phyloP scores from a whole-genome alignment of 2,888 invertebrate genomes.

The Rhimphoctona megacephalus region DNA sequence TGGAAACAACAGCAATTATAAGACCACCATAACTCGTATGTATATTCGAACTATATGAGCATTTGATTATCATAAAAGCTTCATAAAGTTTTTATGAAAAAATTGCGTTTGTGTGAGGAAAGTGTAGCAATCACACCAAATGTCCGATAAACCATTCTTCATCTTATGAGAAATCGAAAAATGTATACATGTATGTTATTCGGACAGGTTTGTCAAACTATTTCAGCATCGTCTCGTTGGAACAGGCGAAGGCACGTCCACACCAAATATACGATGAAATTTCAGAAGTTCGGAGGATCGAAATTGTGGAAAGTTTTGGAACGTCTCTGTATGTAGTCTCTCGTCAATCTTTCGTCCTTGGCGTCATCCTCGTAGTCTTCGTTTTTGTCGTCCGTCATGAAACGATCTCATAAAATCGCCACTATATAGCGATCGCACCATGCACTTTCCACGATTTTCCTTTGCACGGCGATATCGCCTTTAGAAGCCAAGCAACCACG shows the following conservation, averaged over 20 bases:
- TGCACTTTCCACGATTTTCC: constrained; percentile 29
- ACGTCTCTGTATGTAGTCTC: constrained; percentile 13
- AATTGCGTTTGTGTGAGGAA: not conserved
- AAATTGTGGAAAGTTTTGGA: constrained; percentile 34
- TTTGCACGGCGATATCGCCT: constrained; percentile 23
- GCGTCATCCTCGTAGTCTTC: constrained; percentile 28
- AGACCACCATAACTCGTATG: not conserved
- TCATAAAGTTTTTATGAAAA: not conserved
- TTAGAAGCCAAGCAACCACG: constrained; percentile 32
- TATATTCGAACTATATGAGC: not conserved
- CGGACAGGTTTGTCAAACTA: constrained; percentile 4
- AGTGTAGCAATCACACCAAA: not conserved
- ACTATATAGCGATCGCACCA: constrained; percentile 37
- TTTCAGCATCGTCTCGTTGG: not conserved
- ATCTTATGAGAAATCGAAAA: not conserved
- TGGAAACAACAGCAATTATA: not conserved
- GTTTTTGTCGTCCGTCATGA: constrained; percentile 51
- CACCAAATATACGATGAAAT: constrained; percentile 32
- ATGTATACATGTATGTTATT: not conserved
- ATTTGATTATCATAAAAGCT: not conserved
- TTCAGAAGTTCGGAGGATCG: constrained; percentile 35
- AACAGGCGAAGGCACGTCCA: constrained; percentile 41
- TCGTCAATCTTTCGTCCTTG: constrained; percentile 38
- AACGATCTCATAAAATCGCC: constrained; percentile 65
- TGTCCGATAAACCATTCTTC: not conserved